phyloP scores from a whole-genome alignment of 2,113 vertebrate genomes.

The Sturnira hondurensis region DNA sequence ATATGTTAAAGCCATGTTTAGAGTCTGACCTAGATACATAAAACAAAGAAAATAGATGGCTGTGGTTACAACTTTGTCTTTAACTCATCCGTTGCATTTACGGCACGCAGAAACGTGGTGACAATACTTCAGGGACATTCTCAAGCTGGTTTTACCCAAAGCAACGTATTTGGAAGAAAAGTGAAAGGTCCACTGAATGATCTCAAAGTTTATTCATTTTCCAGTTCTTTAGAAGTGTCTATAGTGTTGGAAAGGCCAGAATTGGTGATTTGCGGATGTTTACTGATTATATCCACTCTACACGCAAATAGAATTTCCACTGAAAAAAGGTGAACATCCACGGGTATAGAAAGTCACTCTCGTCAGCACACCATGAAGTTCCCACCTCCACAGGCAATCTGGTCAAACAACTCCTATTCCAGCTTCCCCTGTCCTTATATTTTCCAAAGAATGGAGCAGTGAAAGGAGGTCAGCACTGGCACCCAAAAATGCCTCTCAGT shows the following conservation, averaged over 20 bases:
- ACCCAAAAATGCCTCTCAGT: not conserved
- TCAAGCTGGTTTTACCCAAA: constrained; percentile 14
- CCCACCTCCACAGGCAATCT: not conserved
- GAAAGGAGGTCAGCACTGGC: not conserved
- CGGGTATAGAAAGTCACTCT: not conserved
- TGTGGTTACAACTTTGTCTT: constrained; percentile 31
- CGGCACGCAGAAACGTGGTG: not conserved
- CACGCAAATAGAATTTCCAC: not conserved
- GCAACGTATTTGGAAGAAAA: not conserved
- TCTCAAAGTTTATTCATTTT: not conserved
- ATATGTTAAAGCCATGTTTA: constrained; percentile 42
- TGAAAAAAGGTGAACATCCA: not conserved
- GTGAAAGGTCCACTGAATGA: not conserved
- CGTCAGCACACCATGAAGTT: not conserved
- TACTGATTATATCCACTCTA: not conserved
- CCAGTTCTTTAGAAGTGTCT: not conserved
- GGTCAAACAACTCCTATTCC: not conserved
- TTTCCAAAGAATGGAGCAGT: not conserved
- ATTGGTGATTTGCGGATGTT: not conserved
- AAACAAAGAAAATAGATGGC: constrained; percentile 50
- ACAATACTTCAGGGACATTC: not conserved
- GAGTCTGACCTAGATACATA: constrained; percentile 50
- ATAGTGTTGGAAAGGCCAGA: not conserved
- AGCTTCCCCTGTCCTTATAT: not conserved
- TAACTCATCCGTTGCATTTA: not conserved